Conservation (phyloP, 2,797 vertebrate species). For the Spizella passerina region DNA sequence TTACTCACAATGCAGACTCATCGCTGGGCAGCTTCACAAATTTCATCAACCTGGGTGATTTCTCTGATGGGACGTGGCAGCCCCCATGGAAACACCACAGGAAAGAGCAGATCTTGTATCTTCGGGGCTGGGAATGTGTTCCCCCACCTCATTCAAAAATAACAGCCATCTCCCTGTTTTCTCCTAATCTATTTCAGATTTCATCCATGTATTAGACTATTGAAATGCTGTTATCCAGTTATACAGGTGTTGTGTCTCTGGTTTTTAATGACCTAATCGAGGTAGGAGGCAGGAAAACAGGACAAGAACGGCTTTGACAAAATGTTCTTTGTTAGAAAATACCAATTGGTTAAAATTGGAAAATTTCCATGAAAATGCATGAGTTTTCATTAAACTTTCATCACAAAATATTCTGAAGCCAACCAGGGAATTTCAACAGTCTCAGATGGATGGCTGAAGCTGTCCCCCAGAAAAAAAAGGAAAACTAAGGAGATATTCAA, state of each 20-base stretch:
- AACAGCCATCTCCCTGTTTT: not conserved
- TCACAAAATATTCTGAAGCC: not conserved
- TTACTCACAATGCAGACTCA: constrained; percentile 67
- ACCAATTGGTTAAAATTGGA: not conserved
- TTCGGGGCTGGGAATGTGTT: not conserved
- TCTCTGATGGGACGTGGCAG: not conserved
- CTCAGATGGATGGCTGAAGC: not conserved
- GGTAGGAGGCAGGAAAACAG: not conserved
- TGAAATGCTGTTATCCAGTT: not conserved
- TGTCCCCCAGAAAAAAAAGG: not conserved
- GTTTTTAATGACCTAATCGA: not conserved
- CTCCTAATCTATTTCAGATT: constrained; percentile 12
- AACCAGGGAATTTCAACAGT: not conserved
- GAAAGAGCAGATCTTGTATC: not conserved
- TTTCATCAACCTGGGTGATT: constrained; percentile 20
- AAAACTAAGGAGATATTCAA: not conserved
- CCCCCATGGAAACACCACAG: not conserved
- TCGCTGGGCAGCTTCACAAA: constrained; percentile 57
- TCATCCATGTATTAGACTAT: not conserved
- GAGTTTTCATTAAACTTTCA: not conserved
- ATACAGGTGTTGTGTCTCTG: not conserved
- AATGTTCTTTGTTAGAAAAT: constrained; percentile 24
- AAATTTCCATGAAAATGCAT: not conserved
- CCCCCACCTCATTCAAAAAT: not conserved
- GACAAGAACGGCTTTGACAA: not conserved